Evolutionary conservation across 2,888 invertebrate genomes (phyloP), one percentile per base, ranked within the genome.

Genomic region (Melipona beecheii): DNA sequence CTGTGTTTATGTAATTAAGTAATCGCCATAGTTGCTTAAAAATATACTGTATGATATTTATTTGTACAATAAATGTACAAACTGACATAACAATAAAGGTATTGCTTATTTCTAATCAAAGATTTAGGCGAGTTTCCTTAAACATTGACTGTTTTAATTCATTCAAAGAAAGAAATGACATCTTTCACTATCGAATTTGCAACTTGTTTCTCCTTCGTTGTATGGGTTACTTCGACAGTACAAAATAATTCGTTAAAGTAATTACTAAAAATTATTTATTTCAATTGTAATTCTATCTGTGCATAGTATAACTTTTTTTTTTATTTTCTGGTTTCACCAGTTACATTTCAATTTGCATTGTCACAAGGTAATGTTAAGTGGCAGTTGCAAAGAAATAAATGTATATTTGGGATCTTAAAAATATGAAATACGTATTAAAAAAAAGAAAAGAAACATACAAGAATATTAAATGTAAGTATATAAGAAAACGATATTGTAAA

Each of bases 31-130:
- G 86, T 78, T 85, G 81, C 78, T 78, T 86, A 86, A 85, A 75
- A 75, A 66, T 85, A 85, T 76, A 79, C 69, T 85, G 85, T 85
- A 85, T 74, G 71, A 84, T 85, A 85, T 85, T 85, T 85, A 85
- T 85, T 85, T 85, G 85, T 85, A 85, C 85, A 85, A 85, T 85
- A 85, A 85, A 85, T 80, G 85, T 85, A 85, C 77, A 85, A 85
- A 85, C 64, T 72, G 77, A 80, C 49, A 50, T 80, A 76, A 85
- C 70, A 85, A 76, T 79, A 74, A 84, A 84, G 60, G 64, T 58
- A 84, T 68, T 60, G 69, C 73, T 79, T 84, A 78, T 75, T 78
- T 85, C 75, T 75, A 69, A 75, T 75, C 60, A 21, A 72, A 72
- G 24, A 1, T 43, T 66, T 49, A 64, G 19, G 17, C 9, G 24